Conservation (phyloP, 2,888 invertebrate species). For the Limnephilus auricula region DNA sequence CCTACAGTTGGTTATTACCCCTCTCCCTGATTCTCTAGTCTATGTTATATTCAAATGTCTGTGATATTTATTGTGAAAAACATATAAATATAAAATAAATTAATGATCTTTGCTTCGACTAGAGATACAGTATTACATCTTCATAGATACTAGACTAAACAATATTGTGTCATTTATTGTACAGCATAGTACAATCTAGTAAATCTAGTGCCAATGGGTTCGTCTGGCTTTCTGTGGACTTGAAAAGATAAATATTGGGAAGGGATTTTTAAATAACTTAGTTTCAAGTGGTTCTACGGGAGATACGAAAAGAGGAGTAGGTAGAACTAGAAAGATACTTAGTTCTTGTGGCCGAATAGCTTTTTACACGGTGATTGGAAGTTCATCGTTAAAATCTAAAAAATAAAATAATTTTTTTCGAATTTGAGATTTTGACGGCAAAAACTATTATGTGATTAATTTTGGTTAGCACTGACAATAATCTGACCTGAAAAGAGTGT, state of each 20-base stretch:
- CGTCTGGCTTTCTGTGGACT: background rate
- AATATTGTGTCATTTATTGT: background rate
- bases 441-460: too few species aligned
- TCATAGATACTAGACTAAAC: background rate
- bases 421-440: too few species aligned
- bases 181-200: background rate
- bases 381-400: background rate
- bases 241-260: background rate
- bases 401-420: background rate
- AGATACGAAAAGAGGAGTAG: too few species aligned
- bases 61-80: too few species aligned
- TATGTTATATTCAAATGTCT: too few species aligned
- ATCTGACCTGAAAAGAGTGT: too few species aligned
- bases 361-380: background rate
- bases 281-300: background rate
- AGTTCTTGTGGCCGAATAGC: background rate
- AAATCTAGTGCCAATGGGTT: background rate
- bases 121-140: too few species aligned
- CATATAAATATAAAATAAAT: too few species aligned
- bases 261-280: conserved; percentile 2
- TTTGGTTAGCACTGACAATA: too few species aligned
- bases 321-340: background rate
- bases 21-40: too few species aligned
- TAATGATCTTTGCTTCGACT: too few species aligned
- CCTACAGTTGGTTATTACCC: too few species aligned